Base-by-base conservation (phyloP, 2,888 invertebrate species). In the Acronicta psi region DNA sequence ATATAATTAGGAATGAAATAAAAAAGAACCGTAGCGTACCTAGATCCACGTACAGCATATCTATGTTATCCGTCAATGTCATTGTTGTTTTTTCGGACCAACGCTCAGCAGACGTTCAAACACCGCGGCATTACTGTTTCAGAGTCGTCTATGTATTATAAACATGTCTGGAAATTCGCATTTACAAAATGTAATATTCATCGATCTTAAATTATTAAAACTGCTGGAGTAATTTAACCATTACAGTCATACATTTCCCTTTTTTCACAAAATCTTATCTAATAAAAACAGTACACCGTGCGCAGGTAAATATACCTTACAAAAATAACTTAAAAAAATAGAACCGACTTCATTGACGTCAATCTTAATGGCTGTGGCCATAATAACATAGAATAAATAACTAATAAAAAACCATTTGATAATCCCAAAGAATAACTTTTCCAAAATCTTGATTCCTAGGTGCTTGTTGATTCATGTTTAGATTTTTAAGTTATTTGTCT, bases 111-210 rank as follows among this genome's bases (percentile, higher is more conserved):
- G n/a, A n/a, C n/a, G n/a, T n/a, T n/a, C n/a, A n/a, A 29, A 34
- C 34, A 34, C 34, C n/a, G n/a, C 6, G n/a, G 34, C 13, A 31
- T 25, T 60, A 31, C 16, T 53, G 57, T 75, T 49, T 57, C 37
- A 51, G 59, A 65, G 79, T 80, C 85, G 82, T 84, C 80, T 82
- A 79, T 90, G 92, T 93, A 92, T 90, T 88, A 79, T 73, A 88
- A 90, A 89, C 87, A 93, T 80, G 45, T 83, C 85, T 78, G 82
- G 69, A 77, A 81, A 83, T 81, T 87, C 82, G 78, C 89, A 81
- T 88, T 88, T 87, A 81, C 82, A 82, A 78, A 83, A 84, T 84
- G 81, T 84, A 86, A 83, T 84, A 84, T 77, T 83, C 77, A 76
- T 87, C 85, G 79, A 80, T 84, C 86, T 88, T 86, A 84, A 84